Percentiles rank a stretch among this genome's conserved stretches.
Evolutionary conservation across 2,113 vertebrate genomes (phyloP).

Genomic region (Stercorarius parasiticus): DNA sequence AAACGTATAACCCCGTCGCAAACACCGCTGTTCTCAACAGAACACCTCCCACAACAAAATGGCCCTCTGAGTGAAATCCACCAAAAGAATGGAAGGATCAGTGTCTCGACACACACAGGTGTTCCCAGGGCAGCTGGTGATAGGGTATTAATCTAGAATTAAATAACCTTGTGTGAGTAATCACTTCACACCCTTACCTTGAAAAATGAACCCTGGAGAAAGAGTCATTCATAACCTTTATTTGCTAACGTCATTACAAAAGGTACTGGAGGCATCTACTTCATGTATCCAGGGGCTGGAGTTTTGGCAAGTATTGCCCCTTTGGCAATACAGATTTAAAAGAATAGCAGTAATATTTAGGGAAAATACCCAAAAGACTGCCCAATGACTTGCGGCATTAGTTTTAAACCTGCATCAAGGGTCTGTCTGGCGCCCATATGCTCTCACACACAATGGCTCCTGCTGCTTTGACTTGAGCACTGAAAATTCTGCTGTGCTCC

Average conservation of each 20-base stretch:
- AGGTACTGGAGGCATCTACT: not conserved
- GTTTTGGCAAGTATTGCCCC: not conserved
- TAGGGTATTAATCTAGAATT: not conserved
- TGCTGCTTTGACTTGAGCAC: not conserved
- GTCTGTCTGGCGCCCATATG: accelerated
- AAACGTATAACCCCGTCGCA: accelerated
- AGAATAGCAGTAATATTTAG: not conserved
- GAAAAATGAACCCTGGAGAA: not conserved
- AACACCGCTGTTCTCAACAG: not conserved
- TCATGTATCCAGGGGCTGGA: accelerated
- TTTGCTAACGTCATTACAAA: not conserved
- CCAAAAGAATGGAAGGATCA: accelerated
- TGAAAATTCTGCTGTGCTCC: not conserved
- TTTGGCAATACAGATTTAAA: not conserved
- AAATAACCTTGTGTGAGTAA: accelerated
- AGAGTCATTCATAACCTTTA: conserved; percentile 4
- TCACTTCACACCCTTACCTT: not conserved
- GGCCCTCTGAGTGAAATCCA: accelerated
- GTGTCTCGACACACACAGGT: accelerated
- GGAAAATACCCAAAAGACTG: not conserved
- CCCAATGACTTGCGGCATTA: not conserved
- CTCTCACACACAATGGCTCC: not conserved
- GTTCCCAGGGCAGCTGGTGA: no score
- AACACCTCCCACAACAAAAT: accelerated
- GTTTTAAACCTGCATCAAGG: not conserved